phyloP scores from a whole-genome alignment of 2,888 invertebrate species.

The Pammene aurita region DNA sequence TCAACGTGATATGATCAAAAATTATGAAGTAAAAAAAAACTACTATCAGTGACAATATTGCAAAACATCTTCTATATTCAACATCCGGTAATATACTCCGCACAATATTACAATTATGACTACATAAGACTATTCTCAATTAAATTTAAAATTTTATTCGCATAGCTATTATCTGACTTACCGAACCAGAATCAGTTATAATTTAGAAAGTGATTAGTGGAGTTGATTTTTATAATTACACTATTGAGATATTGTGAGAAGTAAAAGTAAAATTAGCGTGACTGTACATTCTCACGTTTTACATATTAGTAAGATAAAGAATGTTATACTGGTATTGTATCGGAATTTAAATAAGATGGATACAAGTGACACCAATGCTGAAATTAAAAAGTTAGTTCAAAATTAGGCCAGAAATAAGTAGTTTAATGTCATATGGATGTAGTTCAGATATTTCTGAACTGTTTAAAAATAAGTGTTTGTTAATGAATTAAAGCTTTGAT shows the following conservation, averaged over 20 bases:
- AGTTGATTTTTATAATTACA: conserved; percentile 35
- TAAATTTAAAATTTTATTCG: conserved; percentile 10
- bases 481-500: too few relatives aligned
- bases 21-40: too few relatives aligned
- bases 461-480: too few relatives aligned
- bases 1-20: too few relatives aligned
- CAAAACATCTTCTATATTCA: too few relatives aligned
- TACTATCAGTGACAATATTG: too few relatives aligned
- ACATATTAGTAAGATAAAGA: conserved; percentile 28
- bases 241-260: conserved; percentile 26
- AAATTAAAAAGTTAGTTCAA: not conserved
- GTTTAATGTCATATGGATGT: too few relatives aligned
- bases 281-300: conserved; percentile 34
- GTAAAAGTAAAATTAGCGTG: conserved; percentile 38
- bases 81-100: too few relatives aligned
- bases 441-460: too few relatives aligned
- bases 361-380: conserved; percentile 13
- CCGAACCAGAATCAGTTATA: conserved; percentile 2
- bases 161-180: not conserved
- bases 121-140: not conserved
- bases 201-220: conserved; percentile 39
- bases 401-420: too few relatives aligned
- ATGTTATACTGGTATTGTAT: conserved; percentile 15
- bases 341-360: conserved; percentile 4
- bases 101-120: not conserved